Evolutionary conservation across 1,140 invertebrate species (phyloP).

Genomic region (Colletes latitarsis): DNA sequence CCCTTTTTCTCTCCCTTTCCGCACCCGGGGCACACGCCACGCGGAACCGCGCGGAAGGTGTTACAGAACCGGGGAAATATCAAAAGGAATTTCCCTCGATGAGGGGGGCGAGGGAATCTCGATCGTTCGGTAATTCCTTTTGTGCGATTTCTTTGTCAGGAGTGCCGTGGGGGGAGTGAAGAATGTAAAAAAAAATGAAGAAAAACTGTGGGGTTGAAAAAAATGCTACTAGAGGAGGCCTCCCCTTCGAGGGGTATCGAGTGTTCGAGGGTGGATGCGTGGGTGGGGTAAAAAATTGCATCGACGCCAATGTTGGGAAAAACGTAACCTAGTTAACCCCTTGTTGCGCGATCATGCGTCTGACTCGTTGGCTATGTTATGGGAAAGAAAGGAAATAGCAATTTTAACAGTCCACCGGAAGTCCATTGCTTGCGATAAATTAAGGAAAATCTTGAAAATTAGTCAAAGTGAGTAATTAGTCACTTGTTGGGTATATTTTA

Average conservation of each 20-base stretch:
- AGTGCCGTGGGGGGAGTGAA: background rate
- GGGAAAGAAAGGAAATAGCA: too few species aligned
- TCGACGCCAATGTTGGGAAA: too few species aligned
- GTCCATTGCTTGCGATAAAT: too few species aligned
- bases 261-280: background rate
- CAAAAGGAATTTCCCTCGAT: conserved; percentile 56
- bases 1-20: conserved; percentile 40
- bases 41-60: conserved; percentile 70
- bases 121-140: conserved; percentile 15
- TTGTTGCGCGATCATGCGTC: too few species aligned
- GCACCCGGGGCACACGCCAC: conserved; percentile 53
- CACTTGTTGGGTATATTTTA: too few species aligned
- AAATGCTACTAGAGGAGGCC: background rate
- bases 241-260: background rate
- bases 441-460: too few species aligned
- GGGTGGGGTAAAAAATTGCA: conserved; percentile 5
- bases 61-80: conserved; percentile 73
- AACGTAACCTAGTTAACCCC: too few species aligned
- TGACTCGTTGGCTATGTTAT: too few species aligned
- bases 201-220: background rate
- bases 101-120: conserved; percentile 13
- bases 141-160: conserved; percentile 24
- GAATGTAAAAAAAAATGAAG: too few species aligned
- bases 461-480: too few species aligned
- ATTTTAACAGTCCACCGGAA: too few species aligned